phyloP scores from a whole-genome alignment of 2,113 vertebrate genomes.

The Myiozetetes cayanensis region DNA sequence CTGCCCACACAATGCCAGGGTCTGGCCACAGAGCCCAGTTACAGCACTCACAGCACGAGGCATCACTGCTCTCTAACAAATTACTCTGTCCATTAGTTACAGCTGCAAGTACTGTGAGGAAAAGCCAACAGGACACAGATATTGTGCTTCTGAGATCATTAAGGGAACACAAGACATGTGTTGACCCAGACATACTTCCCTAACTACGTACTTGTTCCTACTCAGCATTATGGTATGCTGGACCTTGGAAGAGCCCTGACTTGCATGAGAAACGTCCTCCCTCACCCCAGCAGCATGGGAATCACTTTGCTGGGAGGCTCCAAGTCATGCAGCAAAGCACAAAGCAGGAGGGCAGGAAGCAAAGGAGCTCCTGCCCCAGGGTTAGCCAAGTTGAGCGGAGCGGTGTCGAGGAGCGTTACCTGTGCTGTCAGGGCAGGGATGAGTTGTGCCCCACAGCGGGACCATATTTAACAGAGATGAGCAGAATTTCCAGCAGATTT shows the following conservation, averaged over 20 bases:
- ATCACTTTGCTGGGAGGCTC: neutral
- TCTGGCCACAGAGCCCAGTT: neutral
- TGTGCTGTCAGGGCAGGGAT: neutral
- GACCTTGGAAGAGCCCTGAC: constrained; percentile 53
- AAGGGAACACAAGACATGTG: constrained; percentile 60
- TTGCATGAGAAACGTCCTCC: constrained; percentile 59
- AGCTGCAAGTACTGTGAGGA: neutral
- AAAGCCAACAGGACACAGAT: constrained; percentile 39
- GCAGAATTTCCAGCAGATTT: constrained; percentile 12
- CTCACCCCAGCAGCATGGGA: constrained; percentile 56
- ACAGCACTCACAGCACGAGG: accelerated
- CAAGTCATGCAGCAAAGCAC: neutral
- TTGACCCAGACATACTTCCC: constrained; percentile 70
- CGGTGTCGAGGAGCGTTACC: accelerated
- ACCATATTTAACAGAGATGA: neutral
- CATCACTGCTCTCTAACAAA: neutral
- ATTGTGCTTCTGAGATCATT: constrained; percentile 56
- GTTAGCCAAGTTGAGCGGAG: neutral
- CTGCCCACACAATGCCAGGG: accelerated
- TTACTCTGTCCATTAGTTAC: neutral
- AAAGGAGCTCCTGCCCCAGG: neutral
- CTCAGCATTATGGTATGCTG: constrained; percentile 65
- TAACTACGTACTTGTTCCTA: constrained; percentile 50
- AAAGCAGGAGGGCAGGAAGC: neutral
- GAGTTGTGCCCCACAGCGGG: neutral